Base-by-base conservation (phyloP, 2,113 vertebrate species). In the Mustela lutreola region DNA sequence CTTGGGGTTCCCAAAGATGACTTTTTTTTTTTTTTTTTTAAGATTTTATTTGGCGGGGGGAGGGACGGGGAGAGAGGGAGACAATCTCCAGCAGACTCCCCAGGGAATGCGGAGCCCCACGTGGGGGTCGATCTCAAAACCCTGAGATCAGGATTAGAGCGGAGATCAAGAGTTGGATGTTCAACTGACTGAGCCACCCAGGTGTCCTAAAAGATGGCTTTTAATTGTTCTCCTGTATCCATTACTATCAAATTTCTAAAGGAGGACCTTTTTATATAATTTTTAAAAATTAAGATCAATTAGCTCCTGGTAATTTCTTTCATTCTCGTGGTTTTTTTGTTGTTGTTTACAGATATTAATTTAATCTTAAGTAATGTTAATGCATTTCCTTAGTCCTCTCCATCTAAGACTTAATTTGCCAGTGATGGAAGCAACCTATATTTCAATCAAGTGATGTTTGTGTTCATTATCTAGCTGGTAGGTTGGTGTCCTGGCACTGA, bases 361-460 rank as follows among this genome's bases (percentile, higher is more conserved):
- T 94, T 21, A 95, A 0, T 84, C 65, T 91, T 78, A 80, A 83
- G 7, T 89, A 82, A 65, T 71, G 48, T 33, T 53, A 39, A 56
- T 60, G 18, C 15, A 60, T 71, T 65, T 89, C 42, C 16, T 39
- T 78, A 50, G 75, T 81, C 48, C 45, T 60, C 60, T 82, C 14
- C 50, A 24, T 70, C 4, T 80, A 65, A 50, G 73, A 39, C 82
- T 90, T 84, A 24, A 86, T 89, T 89, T 92, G 60, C 88, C 39
- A 94, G 70, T 78, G 81, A 83, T 26, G 53, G 58, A 79, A 89
- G 62, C 42, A 63, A 58, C 82, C 42, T 60, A 5, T 84, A 78
- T 95, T 92, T 92, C 33, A 92, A 39, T 82, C 83, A 70, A 19
- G 42, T 89, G 42, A 65, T 75, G 53, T 76, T 80, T 75, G 60